Evolutionary conservation across 2,797 vertebrate genomes (phyloP).

Genomic region (Toxotes lorentzi): DNA sequence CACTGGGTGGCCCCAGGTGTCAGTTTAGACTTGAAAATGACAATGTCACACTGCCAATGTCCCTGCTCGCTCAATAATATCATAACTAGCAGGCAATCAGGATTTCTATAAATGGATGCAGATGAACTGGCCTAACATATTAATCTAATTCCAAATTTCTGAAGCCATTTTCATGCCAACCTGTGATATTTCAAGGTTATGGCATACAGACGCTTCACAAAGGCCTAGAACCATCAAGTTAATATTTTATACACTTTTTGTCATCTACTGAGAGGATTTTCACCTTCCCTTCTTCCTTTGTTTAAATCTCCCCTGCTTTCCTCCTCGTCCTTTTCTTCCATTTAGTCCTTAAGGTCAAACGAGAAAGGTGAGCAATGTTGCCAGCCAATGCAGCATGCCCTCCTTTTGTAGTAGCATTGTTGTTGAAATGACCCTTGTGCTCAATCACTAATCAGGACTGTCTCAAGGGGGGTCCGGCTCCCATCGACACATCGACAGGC

Average conservation of each 20-base stretch:
- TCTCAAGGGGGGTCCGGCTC: constrained; percentile 68
- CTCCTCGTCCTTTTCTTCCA: constrained; percentile 3
- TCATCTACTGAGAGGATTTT: neutral
- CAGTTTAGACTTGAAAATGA: constrained; percentile 76
- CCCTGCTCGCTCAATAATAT: constrained; percentile 55
- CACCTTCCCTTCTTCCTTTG: neutral
- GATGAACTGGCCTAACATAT: constrained; percentile 61
- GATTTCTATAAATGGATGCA: constrained; percentile 64
- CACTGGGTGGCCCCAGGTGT: constrained; percentile 77
- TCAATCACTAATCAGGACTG: constrained; percentile 70
- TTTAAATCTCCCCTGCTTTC: constrained; percentile 6
- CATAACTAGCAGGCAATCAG: constrained; percentile 71
- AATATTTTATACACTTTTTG: neutral
- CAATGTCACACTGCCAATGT: constrained; percentile 72
- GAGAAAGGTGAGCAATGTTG: constrained; percentile 33
- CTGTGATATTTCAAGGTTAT: neutral
- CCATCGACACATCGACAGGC: constrained; percentile 67
- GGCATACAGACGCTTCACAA: neutral
- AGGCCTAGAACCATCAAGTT: neutral
- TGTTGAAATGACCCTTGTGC: constrained; percentile 40
- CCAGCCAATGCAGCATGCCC: constrained; percentile 47
- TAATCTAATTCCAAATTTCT: constrained; percentile 53
- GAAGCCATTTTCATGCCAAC: constrained; percentile 26
- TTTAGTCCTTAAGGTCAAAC: constrained; percentile 32
- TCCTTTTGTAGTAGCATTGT: constrained; percentile 32